Evolutionary conservation across 2,888 invertebrate genomes (phyloP), one percentile per base, ranked within the genome.

Genomic region (Lithophane socia): DNA sequence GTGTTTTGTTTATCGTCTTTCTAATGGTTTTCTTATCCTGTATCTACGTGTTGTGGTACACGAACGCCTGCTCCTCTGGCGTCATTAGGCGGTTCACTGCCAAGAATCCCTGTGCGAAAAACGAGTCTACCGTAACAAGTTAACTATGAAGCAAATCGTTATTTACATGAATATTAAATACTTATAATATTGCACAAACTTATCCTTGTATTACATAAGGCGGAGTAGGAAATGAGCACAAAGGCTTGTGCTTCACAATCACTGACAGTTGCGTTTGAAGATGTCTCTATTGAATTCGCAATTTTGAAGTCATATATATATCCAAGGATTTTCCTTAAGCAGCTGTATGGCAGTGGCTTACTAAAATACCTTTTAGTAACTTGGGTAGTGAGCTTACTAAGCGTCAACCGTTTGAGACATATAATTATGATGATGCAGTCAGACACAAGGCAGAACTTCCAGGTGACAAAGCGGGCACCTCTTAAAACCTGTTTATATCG

Each of bases 81-180:
- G 91, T 90, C 87, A 89, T 73, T 56, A 49, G 72, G 65, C 73
- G 75, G 77, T 75, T 87, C 86, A 88, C 86, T 91, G 91, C 89
- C 90, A 90, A 90, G 87, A 89, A 83, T 83, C 79, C 68, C 81
- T 70, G 74, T 70, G 79, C 75, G 79, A 78, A 82, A 82, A 81
- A 77, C 79, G 70, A 82, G 76, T 80, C 71, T 54, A 83, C 67
- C 72, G 77, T 81, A 78, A 79, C 68, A 77, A 77, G 49, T 56
- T 79, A 74, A 74, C 72, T 54, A 47, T 75, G 54, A 68, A 79
- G 75, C 75, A 49, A 61, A 63, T 72, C 65, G 71, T 82, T 83
- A 77, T 68, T 77, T 75, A 81, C 29, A 72, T 79, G 64, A 80
- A 75, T 65, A 77, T 81, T 64, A 65, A 82, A 78, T 79, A 74